Evolutionary conservation across 2,113 vertebrate genomes (phyloP), one percentile per base, ranked within the genome.

Genomic region (Tamias sibiricus): DNA sequence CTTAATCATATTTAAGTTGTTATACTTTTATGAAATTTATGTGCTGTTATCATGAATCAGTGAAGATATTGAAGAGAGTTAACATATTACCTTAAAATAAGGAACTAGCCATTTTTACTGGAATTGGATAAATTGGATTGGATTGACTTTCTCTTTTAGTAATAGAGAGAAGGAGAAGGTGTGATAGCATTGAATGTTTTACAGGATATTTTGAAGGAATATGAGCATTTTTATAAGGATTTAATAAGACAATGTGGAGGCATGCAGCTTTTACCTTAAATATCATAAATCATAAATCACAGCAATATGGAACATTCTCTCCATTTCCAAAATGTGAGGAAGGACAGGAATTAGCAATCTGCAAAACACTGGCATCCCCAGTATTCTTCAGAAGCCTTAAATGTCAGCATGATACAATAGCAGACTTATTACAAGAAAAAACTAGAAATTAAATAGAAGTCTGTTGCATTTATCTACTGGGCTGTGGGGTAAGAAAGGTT

Each of bases 131-230:
- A 84, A 71, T 95, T 82, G 19, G 13, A 81, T 62, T 32, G 40
- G 30, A 64, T 85, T 87, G 37, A 76, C 44, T 82, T 81, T 62
- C 44, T 75, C 87, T 90, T 37, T 87, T 80, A 80, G 68, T 64
- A 40, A 66, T 26, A 59, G 9, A 59, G 10, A 49, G 16, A 88
- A 88, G 32, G 14, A 76, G 1, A 47, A 24, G 1, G 12, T 75
- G 1, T 71, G 44, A n/a, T 17, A 49, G 13, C 49, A 10, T 37
- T 82, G 30, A 74, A 14, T 72, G 35, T 71, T 94, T 82, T 54
- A 52, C 42, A 95, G 68, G 28, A 9, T 62, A 40, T 92, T 84
- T 42, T 57, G 59, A 92, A 95, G 66, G 91, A 93, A 81, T 82
- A 62, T 3, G 71, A 79, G 3, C 7, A 8, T 37, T 57, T 62